phyloP scores from a whole-genome alignment of 2,113 vertebrate species.

The Dasyprocta punctata region DNA sequence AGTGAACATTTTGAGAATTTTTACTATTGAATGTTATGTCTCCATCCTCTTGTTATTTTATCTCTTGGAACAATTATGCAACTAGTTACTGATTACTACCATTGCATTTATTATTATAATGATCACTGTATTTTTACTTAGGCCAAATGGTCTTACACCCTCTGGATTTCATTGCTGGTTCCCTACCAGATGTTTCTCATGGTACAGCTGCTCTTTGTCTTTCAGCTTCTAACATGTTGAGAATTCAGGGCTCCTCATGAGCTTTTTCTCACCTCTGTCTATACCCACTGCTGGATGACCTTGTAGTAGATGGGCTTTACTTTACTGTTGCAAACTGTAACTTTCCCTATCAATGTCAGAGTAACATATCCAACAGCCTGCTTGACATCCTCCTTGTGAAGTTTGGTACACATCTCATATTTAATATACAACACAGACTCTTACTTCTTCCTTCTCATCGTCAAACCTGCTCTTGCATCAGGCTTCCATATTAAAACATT shows the following conservation, averaged over 20 bases:
- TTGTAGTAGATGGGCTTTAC: background rate
- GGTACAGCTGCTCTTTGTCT: background rate
- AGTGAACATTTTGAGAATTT: background rate
- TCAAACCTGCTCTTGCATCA: background rate
- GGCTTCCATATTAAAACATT: background rate
- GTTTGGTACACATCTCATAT: background rate
- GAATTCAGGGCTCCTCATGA: background rate
- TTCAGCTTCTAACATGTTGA: background rate
- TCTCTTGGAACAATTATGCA: background rate
- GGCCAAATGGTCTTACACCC: background rate
- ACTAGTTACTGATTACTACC: background rate
- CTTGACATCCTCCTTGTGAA: background rate
- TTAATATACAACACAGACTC: background rate
- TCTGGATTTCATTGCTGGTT: background rate
- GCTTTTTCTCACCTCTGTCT: background rate
- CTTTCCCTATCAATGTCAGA: background rate
- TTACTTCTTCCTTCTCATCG: background rate
- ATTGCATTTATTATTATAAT: background rate
- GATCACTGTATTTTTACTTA: background rate
- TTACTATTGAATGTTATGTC: background rate
- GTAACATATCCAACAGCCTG: background rate
- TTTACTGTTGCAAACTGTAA: background rate
- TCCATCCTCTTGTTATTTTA: background rate
- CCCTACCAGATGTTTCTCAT: background rate
- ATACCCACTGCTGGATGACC: background rate